Percentiles rank a stretch among this genome's conserved stretches.
These are phyloP conservation scores for Caenorhabditis uteleia DNA, from an alignment of 2,888 invertebrate species.

Conservation along the genomic window DNA sequence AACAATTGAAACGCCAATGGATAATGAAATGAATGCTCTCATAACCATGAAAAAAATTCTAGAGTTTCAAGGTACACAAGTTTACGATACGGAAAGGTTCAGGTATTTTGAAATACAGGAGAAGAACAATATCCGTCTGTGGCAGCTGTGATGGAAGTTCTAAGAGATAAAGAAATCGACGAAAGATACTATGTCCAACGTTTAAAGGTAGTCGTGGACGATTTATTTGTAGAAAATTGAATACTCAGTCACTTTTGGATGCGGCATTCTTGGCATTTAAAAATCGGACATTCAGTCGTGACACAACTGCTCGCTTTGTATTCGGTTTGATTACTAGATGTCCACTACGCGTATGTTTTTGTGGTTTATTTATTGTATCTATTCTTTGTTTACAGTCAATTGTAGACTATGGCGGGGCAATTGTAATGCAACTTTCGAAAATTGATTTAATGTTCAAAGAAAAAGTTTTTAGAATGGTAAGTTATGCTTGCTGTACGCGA, in stretches of 20 bases:
- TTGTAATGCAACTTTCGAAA: background rate
- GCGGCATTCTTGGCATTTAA: background rate
- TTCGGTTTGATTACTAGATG: slow-evolving; percentile 16
- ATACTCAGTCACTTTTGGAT: background rate
- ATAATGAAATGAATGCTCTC: no score
- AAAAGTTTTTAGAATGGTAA: slow-evolving; percentile 16
- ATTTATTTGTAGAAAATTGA: background rate
- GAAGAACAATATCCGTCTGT: slow-evolving; percentile 24
- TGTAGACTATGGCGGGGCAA: slow-evolving; percentile 24
- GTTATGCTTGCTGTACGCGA: background rate
- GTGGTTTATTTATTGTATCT: background rate
- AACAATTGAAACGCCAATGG: slow-evolving; percentile 6
- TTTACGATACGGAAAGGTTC: background rate
- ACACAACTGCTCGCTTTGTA: slow-evolving; percentile 3
- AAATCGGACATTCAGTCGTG: slow-evolving; percentile 1
- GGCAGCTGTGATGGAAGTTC: slow-evolving; percentile 27
- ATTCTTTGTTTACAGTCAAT: slow-evolving; percentile 13
- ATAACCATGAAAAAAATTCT: slow-evolving; percentile 10
- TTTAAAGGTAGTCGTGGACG: slow-evolving; percentile 1
- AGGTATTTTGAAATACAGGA: background rate
- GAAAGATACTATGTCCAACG: slow-evolving; percentile 16
- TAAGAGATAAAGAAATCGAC: slow-evolving; percentile 14
- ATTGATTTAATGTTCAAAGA: slow-evolving; percentile 6
- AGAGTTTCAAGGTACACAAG: slow-evolving; percentile 10
- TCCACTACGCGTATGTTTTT: slow-evolving; percentile 21